Evolutionary conservation across 2,888 invertebrate genomes (phyloP).

Genomic region (Epinotia demarniana): DNA sequence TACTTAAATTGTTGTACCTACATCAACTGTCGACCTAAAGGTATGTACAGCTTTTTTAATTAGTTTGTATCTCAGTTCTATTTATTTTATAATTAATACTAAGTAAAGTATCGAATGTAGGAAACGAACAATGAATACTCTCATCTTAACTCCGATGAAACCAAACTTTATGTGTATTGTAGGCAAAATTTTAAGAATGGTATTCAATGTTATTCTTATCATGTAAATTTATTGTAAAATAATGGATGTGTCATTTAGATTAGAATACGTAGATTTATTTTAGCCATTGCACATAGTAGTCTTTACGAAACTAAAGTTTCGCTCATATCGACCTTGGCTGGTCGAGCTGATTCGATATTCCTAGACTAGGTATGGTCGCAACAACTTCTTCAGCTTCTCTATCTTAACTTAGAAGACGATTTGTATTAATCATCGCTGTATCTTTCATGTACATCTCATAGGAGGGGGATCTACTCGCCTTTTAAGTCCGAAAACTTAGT

Average conservation of each 20-base stretch:
- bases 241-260: conserved; percentile 64
- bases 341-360: conserved; percentile 40
- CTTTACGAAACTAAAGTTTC: conserved; percentile 42
- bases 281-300: conserved; percentile 61
- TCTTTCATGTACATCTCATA: not conserved
- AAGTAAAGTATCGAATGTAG: conserved; percentile 42
- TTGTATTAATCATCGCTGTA: conserved; percentile 23
- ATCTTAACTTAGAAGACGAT: conserved; percentile 6
- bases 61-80: conserved; percentile 62
- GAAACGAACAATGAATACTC: conserved; percentile 40
- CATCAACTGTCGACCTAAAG: conserved; percentile 41
- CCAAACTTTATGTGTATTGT: conserved; percentile 55
- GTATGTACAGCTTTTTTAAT: conserved; percentile 54
- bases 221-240: conserved; percentile 66
- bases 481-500: not conserved
- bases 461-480: not conserved
- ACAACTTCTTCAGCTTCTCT: conserved; percentile 18
- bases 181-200: conserved; percentile 61
- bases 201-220: conserved; percentile 70
- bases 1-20: conserved; percentile 59
- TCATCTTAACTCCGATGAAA: conserved; percentile 61
- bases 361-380: conserved; percentile 39
- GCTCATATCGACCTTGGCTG: conserved; percentile 25
- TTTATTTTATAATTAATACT: conserved; percentile 47
- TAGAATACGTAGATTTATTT: conserved; percentile 59